Percentiles rank a stretch among this genome's conserved stretches.
These are phyloP conservation scores for Hormiphora californensis DNA, from an alignment of 37 sponge, comb jelly and placozoan genomes.

Conservation along the genomic window DNA sequence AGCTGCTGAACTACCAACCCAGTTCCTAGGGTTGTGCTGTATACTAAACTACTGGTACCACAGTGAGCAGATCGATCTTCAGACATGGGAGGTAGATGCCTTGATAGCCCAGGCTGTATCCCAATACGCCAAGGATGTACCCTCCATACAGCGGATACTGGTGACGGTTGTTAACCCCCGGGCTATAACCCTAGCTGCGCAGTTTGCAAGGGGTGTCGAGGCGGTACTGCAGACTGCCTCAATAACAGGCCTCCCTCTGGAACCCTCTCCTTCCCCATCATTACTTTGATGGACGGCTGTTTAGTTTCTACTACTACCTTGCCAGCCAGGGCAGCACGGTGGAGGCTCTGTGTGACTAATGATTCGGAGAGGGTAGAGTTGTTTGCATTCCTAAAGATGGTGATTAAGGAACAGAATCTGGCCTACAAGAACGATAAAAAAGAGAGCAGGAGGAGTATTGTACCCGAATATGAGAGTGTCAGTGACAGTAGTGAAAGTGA, in stretches of 20 bases:
- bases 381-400: slow-evolving; percentile 46
- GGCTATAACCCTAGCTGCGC: background rate
- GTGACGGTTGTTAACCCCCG: background rate
- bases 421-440: slow-evolving; percentile 4
- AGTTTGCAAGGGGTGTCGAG: slow-evolving; percentile 7
- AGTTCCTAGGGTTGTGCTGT: background rate
- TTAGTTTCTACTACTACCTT: slow-evolving; percentile 34
- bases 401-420: background rate
- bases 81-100: background rate
- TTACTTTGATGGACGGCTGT: slow-evolving; percentile 30
- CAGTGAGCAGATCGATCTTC: background rate
- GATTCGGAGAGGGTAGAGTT: slow-evolving; percentile 10
- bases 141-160: background rate
- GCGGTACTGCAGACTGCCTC: slow-evolving; percentile 14
- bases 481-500: background rate
- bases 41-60: slow-evolving; percentile 21
- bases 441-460: background rate
- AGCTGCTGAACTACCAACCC: background rate
- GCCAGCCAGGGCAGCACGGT: background rate
- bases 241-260: background rate
- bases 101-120: slow-evolving; percentile 37
- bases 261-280: slow-evolving; percentile 1
- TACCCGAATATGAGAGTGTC: background rate
- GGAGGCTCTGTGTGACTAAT: slow-evolving; percentile 26
- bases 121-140: background rate